These are phyloP conservation scores for Macroglossus sobrinus DNA, from an alignment of 2,113 vertebrate species.

Conservation along the genomic window DNA sequence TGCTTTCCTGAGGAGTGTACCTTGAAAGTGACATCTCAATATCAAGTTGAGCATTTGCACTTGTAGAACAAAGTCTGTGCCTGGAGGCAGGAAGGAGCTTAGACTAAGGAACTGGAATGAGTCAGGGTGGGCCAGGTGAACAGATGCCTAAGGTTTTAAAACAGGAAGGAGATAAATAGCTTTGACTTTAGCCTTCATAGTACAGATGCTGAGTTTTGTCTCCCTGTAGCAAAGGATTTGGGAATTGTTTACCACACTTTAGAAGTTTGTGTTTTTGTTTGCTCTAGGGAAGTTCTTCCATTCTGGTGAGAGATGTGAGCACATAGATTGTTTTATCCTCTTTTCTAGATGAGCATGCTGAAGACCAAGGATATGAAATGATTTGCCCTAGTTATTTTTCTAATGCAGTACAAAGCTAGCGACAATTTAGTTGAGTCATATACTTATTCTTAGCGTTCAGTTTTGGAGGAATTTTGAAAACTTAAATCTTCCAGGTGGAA, in stretches of 20 bases:
- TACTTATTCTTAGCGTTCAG: not conserved
- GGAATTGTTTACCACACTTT: not conserved
- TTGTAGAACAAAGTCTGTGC: not conserved
- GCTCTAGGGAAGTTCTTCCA: not conserved
- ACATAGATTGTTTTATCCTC: not conserved
- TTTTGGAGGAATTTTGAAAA: not conserved
- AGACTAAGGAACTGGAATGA: not conserved
- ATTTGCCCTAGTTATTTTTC: not conserved
- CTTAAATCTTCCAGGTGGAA: slow-evolving; percentile 7
- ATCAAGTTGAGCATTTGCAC: not conserved
- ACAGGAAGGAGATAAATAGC: not conserved
- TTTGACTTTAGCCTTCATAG: not conserved
- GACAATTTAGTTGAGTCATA: not conserved
- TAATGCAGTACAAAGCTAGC: not conserved
- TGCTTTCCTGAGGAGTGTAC: not conserved
- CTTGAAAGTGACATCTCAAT: not conserved
- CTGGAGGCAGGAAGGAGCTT: not conserved
- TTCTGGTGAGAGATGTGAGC: not conserved
- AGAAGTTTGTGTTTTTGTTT: not conserved
- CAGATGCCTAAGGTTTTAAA: not conserved
- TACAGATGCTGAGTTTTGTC: not conserved
- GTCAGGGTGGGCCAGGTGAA: not conserved
- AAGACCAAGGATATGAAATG: not conserved
- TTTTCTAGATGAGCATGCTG: not conserved
- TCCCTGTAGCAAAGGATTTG: not conserved